A percentile compares a stretch with the other conserved stretches of the same genome.
Conservation (phyloP, 1,140 invertebrate genomes). For the Thaumatotibia leucotreta region DNA sequence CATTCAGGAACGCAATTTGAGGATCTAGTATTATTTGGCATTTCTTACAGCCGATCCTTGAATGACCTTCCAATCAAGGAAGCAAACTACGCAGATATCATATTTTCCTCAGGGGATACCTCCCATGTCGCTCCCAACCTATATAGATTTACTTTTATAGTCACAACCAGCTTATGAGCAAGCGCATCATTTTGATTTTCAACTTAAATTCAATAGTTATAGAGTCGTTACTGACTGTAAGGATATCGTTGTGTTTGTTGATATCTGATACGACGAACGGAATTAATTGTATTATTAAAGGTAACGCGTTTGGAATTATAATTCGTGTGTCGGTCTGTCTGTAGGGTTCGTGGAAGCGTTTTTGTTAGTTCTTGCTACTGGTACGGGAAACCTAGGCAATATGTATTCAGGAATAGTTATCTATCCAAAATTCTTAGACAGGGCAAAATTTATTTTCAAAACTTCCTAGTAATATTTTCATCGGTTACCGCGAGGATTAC, state of each 20-base stretch:
- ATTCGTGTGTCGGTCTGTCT: conserved; percentile 47
- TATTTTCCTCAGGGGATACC: conserved; percentile 53
- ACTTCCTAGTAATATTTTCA: too few species aligned
- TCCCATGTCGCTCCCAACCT: conserved; percentile 51
- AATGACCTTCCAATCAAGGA: conserved; percentile 24
- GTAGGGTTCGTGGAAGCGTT: conserved; percentile 55
- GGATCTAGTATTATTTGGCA: too few species aligned
- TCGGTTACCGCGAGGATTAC: too few species aligned
- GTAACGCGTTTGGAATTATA: conserved; percentile 45
- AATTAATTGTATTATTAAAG: conserved; percentile 74
- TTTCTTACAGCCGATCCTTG: too few species aligned
- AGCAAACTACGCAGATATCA: conserved; percentile 33
- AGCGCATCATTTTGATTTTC: conserved; percentile 19
- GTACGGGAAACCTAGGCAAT: background rate
- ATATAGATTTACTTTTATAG: conserved; percentile 54
- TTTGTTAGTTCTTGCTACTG: conserved; percentile 23
- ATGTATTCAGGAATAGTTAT: background rate
- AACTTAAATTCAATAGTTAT: conserved; percentile 22
- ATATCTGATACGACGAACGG: conserved; percentile 61
- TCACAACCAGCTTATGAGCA: conserved; percentile 27
- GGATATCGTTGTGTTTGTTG: conserved; percentile 24
- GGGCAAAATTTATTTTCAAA: too few species aligned
- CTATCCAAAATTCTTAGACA: background rate
- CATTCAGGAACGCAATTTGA: too few species aligned
- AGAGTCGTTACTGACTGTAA: conserved; percentile 20